A percentile compares a stretch with the other conserved stretches of the same genome.
Evolutionary conservation across 2,888 invertebrate genomes (phyloP).

Genomic region (Chydorus sphaericus): DNA sequence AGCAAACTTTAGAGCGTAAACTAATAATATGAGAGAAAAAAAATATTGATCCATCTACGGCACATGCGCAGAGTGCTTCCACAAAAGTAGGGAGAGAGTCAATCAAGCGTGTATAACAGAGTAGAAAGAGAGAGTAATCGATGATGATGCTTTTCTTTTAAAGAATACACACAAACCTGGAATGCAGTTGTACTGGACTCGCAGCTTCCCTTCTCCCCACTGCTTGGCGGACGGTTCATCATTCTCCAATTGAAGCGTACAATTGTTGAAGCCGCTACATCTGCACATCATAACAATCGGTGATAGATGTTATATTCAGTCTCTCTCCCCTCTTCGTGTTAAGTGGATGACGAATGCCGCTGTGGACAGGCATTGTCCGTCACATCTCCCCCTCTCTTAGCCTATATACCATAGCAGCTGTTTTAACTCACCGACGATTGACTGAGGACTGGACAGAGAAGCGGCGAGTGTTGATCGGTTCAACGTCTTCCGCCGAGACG

Average conservation of each 20-base stretch:
- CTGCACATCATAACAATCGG: neutral
- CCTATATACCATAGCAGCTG: neutral
- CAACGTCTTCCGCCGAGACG: neutral
- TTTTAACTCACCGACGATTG: neutral
- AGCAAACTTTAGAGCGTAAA: no score
- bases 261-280: slow-evolving; percentile 8
- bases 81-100: no score
- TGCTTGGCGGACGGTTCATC: slow-evolving; percentile 8
- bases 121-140: no score
- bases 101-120: no score
- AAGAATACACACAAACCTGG: neutral
- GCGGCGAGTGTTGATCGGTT: neutral
- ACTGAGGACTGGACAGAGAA: slow-evolving; percentile 5
- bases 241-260: slow-evolving; percentile 1
- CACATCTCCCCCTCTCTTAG: neutral
- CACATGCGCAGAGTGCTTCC: no score
- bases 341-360: slow-evolving; percentile 2
- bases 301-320: neutral
- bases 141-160: no score
- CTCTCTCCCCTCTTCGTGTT: neutral
- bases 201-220: slow-evolving; percentile 7
- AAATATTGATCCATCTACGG: no score
- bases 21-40: no score
- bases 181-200: slow-evolving; percentile 1
- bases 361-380: neutral